A percentile compares a stretch with the other conserved stretches of the same genome.
These are phyloP conservation scores for human DNA, from an alignment of 2,113 vertebrate species.

Conservation along the genomic window DNA sequence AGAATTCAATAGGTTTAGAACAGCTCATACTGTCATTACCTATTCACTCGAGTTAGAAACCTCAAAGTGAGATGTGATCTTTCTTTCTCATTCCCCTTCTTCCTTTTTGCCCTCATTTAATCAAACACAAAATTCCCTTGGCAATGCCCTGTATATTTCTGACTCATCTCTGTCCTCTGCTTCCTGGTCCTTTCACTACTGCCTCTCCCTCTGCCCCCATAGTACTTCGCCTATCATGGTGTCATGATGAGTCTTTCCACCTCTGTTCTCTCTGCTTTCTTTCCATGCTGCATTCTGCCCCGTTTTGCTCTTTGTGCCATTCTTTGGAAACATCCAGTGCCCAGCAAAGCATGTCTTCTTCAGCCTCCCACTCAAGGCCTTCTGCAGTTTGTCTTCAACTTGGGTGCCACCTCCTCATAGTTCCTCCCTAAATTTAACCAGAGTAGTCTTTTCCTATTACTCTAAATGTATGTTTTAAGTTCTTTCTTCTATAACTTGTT, in stretches of 20 bases:
- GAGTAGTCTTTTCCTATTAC: background rate
- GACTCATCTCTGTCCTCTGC: background rate
- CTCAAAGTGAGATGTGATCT: background rate
- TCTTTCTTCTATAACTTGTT: background rate
- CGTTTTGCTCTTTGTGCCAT: background rate
- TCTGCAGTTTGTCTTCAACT: background rate
- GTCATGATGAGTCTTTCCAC: accelerated
- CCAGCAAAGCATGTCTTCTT: background rate
- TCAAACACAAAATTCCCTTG: background rate
- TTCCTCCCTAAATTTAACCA: background rate
- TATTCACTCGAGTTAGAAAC: background rate
- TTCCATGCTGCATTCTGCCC: background rate
- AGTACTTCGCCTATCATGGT: background rate
- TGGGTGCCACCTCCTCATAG: background rate
- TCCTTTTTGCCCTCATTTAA: background rate
- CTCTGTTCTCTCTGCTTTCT: background rate
- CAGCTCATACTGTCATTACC: no score
- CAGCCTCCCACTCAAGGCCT: background rate
- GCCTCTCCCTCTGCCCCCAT: background rate
- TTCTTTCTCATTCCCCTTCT: background rate
- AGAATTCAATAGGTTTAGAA: background rate
- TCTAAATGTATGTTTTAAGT: background rate
- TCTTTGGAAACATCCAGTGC: background rate
- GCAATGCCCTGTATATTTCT: background rate
- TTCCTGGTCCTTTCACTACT: background rate